A percentile compares a stretch with the other conserved stretches of the same genome.
phyloP scores from a whole-genome alignment of 2,888 invertebrate genomes.

The Vanessa cardui region DNA sequence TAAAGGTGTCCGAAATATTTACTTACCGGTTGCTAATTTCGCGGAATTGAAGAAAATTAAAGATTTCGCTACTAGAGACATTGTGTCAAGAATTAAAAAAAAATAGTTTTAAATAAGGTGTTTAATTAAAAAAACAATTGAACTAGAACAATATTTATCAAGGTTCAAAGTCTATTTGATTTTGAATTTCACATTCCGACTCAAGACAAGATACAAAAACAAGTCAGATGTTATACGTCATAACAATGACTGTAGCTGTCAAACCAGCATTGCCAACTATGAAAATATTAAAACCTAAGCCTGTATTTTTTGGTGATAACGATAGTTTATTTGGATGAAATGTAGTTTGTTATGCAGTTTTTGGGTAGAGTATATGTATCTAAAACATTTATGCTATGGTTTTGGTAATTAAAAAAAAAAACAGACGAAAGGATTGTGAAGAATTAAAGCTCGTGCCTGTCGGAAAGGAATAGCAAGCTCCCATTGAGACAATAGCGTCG shows the following conservation, averaged over 20 bases:
- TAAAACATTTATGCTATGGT: too few species aligned
- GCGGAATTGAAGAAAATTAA: slow-evolving; percentile 17
- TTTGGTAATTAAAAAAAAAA: too few species aligned
- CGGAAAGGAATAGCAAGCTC: too few species aligned
- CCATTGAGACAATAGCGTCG: too few species aligned
- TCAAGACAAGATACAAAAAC: not conserved
- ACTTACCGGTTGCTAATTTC: slow-evolving; percentile 33
- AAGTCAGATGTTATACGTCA: not conserved
- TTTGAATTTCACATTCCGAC: not conserved
- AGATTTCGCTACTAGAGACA: slow-evolving; percentile 25
- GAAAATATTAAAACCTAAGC: not conserved
- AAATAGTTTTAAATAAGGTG: not conserved
- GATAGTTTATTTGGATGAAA: too few species aligned
- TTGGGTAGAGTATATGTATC: too few species aligned
- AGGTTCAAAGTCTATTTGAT: slow-evolving; percentile 21
- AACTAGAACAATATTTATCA: not conserved
- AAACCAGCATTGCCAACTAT: not conserved
- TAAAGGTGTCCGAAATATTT: not conserved
- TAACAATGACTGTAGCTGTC: slow-evolving; percentile 7
- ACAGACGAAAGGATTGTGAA: too few species aligned
- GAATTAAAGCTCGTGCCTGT: too few species aligned
- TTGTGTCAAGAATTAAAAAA: not conserved
- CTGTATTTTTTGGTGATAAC: too few species aligned
- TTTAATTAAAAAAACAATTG: not conserved
- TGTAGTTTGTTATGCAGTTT: too few species aligned